Evolutionary conservation across 2,113 vertebrate species (phyloP), one percentile per base, ranked within the genome.

Genomic region (Pelobates fuscus): DNA sequence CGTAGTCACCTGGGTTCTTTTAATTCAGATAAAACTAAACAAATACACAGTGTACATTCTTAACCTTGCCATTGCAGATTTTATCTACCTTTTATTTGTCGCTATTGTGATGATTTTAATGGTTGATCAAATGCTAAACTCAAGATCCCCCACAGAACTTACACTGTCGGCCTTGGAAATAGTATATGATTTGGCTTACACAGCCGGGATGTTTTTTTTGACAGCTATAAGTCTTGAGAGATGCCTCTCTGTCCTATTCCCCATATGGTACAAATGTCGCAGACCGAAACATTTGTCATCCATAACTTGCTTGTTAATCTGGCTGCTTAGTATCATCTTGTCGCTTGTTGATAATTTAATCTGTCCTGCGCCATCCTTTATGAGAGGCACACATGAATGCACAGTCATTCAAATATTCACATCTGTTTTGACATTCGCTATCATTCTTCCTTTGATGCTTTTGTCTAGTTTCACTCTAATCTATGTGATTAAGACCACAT

Each of bases 181-280:
- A 27, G 85, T 76, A 0, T 67, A 80, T 2, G 76, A 80, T n/a
- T 85, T 80, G 59, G 81, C 85, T 18, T 78, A 82, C 59, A 81
- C 83, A 64, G 78, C 63, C 0, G 77, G 82, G 43, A 75, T 88
- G 77, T 83, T 82, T 7, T 84, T 89, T 55, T 78, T 84, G 69
- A 83, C 83, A 0, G 82, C 78, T 63, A 86, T 87, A 7, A 84
- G 77, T 0, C 1, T 66, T 67, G 80, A 85, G 73, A 78, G 86
- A 43, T 82, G 80, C 76, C 76, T 84, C 6, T 82, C 77, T 0
- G 67, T 84, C 46, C 67, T 85, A 37, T 84, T 80, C 27, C 81
- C 79, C 1, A 21, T 83, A 17, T 41, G 55, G 80, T 86, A 85
- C 70, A 82, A 70, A 27, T 82, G 76, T 32, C 71, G 78, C 10